A percentile compares a stretch with the other conserved stretches of the same genome.
These are phyloP conservation scores for Pungitius pungitius DNA, from an alignment of 2,113 vertebrate species.

Conservation along the genomic window DNA sequence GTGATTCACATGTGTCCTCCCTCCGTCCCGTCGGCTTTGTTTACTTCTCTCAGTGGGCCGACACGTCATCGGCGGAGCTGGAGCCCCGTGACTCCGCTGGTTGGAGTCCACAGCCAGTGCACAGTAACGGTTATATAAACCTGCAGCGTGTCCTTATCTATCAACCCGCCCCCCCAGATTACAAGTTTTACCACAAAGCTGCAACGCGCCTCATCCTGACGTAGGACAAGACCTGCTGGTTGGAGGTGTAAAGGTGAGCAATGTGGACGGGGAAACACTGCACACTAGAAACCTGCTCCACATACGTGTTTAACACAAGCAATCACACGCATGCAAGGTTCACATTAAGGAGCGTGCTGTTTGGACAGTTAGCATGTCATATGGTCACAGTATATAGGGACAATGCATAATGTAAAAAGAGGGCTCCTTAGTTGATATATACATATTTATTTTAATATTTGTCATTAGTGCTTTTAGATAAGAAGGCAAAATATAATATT, in stretches of 20 bases:
- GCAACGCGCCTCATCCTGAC: slow-evolving; percentile 19
- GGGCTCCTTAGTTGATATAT: too few species aligned
- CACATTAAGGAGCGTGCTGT: background rate
- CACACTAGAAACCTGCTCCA: too few species aligned
- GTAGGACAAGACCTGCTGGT: slow-evolving; percentile 1
- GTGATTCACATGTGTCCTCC: slow-evolving; percentile 18
- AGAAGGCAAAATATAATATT: too few species aligned
- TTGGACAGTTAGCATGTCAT: background rate
- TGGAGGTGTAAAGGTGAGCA: slow-evolving; percentile 40
- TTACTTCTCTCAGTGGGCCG: slow-evolving; percentile 50
- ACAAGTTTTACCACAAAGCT: slow-evolving; percentile 19
- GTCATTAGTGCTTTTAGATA: too few species aligned
- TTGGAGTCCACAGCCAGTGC: slow-evolving; percentile 38
- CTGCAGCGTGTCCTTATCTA: slow-evolving; percentile 40
- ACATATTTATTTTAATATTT: too few species aligned
- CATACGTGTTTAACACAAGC: too few species aligned
- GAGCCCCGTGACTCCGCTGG: slow-evolving; percentile 41
- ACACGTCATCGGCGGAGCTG: slow-evolving; percentile 38
- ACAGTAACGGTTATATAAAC: slow-evolving; percentile 24
- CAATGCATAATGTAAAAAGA: too few species aligned
- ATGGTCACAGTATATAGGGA: background rate
- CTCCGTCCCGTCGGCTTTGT: slow-evolving; percentile 43
- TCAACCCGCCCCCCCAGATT: background rate
- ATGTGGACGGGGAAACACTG: background rate
- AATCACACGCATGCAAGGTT: background rate